Conservation (phyloP, 2,888 invertebrate species). For the Xestia c-nigrum region DNA sequence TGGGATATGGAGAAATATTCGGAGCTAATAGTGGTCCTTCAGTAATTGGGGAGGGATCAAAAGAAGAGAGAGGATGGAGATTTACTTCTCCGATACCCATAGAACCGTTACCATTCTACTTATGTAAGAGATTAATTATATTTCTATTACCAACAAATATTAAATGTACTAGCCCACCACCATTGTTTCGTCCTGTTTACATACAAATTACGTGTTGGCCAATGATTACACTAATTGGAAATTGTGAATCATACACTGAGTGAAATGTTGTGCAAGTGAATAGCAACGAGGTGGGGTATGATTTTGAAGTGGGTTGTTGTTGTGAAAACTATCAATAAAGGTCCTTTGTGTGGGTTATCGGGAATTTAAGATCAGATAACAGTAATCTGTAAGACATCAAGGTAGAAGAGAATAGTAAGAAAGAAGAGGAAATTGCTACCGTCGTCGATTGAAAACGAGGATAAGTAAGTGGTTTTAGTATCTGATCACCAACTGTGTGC, state of each 20-base stretch:
- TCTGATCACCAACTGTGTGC: not conserved
- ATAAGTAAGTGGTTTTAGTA: not conserved
- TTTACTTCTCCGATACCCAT: not conserved
- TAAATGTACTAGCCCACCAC: not conserved
- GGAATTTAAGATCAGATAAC: not conserved
- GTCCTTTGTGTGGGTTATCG: not conserved
- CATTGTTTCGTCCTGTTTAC: slow-evolving; percentile 57
- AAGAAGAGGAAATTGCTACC: not conserved
- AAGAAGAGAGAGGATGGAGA: no score
- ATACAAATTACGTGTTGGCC: slow-evolving; percentile 50
- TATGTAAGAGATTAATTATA: slow-evolving; percentile 12
- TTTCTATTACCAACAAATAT: slow-evolving; percentile 34
- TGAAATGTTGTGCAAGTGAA: slow-evolving; percentile 51
- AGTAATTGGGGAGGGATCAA: no score
- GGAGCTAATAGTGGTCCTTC: no score
- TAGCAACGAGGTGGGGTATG: slow-evolving; percentile 8
- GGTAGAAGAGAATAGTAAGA: not conserved
- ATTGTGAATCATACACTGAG: slow-evolving; percentile 50
- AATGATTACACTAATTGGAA: slow-evolving; percentile 50
- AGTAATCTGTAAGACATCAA: not conserved
- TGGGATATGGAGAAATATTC: no score
- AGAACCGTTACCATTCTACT: not conserved
- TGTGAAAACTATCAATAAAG: slow-evolving; percentile 13
- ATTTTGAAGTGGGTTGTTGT: slow-evolving; percentile 11
- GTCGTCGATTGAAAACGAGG: not conserved